Percentiles rank a stretch among this genome's conserved stretches.
phyloP scores from a whole-genome alignment of 2,888 invertebrate genomes.

The Himalopsyche tibetana region DNA sequence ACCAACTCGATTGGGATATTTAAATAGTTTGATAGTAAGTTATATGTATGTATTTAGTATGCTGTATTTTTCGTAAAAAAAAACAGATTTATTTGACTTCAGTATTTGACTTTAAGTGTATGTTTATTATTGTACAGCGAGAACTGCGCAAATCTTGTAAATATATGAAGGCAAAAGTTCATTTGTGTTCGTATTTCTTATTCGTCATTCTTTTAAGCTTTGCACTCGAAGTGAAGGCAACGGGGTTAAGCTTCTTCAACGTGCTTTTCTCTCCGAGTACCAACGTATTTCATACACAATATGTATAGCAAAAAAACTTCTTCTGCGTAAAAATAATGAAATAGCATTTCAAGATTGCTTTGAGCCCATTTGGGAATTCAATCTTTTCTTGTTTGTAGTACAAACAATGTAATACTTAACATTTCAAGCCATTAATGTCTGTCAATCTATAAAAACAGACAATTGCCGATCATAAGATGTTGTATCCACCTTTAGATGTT shows the following conservation, averaged over 20 bases:
- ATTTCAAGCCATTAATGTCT: too few species aligned
- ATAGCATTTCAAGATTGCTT: constrained; percentile 25
- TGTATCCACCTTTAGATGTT: too few species aligned
- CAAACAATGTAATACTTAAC: too few species aligned
- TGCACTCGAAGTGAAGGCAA: background rate
- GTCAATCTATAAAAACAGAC: too few species aligned
- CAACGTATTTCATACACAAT: background rate
- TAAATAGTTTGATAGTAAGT: too few species aligned
- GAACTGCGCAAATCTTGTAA: background rate
- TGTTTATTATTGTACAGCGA: too few species aligned
- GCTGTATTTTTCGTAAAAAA: too few species aligned
- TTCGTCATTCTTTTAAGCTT: background rate
- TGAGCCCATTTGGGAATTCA: background rate
- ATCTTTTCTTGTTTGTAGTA: background rate
- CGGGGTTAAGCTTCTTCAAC: background rate
- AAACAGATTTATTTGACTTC: too few species aligned
- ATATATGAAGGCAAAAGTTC: background rate
- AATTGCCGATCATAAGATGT: too few species aligned
- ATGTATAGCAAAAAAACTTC: background rate
- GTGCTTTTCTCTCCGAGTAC: background rate
- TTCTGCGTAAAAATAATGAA: background rate
- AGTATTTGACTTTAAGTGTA: too few species aligned
- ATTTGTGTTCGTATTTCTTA: constrained; percentile 2
- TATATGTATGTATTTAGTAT: too few species aligned
- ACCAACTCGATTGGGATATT: too few species aligned